These are phyloP conservation scores for Xylota segnis DNA, from an alignment of 2,888 invertebrate species.

Conservation along the genomic window DNA sequence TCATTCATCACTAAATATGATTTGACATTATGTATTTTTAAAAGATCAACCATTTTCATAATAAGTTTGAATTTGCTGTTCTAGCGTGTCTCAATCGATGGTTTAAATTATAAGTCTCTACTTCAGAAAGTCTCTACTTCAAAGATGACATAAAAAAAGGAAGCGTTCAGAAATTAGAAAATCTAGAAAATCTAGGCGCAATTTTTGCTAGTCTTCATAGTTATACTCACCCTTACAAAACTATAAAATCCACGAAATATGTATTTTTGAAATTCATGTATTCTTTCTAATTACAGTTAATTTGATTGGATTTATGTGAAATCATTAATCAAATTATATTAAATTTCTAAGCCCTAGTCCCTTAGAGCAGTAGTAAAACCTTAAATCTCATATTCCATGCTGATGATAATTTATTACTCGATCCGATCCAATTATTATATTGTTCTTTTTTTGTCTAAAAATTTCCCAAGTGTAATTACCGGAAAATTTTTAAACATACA, in stretches of 20 bases:
- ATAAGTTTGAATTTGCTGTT: no score
- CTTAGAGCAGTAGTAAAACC: not conserved
- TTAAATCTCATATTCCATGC: constrained; percentile 44
- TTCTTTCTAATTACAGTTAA: not conserved
- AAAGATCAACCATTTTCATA: no score
- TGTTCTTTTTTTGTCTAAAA: constrained; percentile 50
- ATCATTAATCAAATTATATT: constrained; percentile 70
- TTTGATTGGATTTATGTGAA: constrained; percentile 53
- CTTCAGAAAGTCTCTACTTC: no score
- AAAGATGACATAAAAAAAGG: no score
- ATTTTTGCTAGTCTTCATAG: no score
- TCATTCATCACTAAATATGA: no score
- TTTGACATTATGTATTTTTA: no score
- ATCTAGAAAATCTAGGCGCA: no score
- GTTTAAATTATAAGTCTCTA: no score
- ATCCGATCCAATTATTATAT: constrained; percentile 68
- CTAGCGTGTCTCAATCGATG: no score
- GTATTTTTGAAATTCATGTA: not conserved
- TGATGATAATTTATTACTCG: constrained; percentile 67
- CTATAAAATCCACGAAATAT: not conserved
- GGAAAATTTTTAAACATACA: constrained; percentile 60
- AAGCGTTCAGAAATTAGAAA: no score
- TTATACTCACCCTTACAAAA: no score
- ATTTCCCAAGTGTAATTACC: constrained; percentile 73
- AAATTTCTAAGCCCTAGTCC: constrained; percentile 31